Percentiles rank a stretch among this genome's conserved stretches.
Evolutionary conservation across 2,113 vertebrate genomes (phyloP).

Genomic region (Thunnus maccoyii): DNA sequence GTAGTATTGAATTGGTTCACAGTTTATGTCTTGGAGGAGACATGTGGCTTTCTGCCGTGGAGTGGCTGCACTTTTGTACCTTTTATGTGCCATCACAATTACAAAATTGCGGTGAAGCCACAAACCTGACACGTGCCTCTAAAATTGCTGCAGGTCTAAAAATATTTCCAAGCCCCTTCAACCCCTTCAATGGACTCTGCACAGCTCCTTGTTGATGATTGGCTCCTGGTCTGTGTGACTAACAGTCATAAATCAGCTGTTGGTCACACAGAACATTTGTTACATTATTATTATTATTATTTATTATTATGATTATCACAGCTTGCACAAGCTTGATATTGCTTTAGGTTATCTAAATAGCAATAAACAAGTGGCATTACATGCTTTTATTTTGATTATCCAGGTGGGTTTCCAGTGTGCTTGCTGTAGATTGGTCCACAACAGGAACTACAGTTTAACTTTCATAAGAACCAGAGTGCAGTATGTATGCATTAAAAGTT

Average conservation of each 20-base stretch:
- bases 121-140: background rate
- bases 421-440: background rate
- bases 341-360: background rate
- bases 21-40: background rate
- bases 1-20: too few relatives aligned
- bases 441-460: background rate
- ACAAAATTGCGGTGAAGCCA: background rate
- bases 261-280: background rate
- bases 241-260: conserved; percentile 1
- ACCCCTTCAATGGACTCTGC: background rate
- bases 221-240: background rate
- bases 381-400: too few relatives aligned
- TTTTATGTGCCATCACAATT: background rate
- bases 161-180: conserved; percentile 4
- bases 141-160: conserved; percentile 19
- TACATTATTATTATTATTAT: too few relatives aligned
- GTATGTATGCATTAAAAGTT: background rate
- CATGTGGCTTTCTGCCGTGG: background rate
- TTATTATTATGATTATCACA: background rate
- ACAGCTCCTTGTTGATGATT: conserved; percentile 10
- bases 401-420: too few relatives aligned
- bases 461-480: background rate
- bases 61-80: background rate
- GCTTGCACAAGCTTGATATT: background rate
- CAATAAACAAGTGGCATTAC: too few relatives aligned